Conservation (phyloP, 2,113 vertebrate genomes). For the Crotalus horridus region DNA sequence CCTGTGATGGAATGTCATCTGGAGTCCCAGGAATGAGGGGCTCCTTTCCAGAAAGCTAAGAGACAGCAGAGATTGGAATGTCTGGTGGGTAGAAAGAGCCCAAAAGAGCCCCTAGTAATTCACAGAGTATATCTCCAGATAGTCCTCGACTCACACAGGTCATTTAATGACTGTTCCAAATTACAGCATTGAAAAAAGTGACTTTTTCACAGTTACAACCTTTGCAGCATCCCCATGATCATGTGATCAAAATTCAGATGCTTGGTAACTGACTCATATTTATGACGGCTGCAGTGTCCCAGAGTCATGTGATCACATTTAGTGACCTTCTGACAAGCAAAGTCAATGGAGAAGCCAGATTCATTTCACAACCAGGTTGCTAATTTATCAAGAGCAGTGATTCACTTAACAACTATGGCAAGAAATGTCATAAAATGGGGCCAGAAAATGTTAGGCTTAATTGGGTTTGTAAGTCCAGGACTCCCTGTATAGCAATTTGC, state of each 20-base stretch:
- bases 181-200: not conserved
- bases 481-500: not conserved
- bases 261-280: too few species aligned
- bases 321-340: not conserved
- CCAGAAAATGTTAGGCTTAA: not conserved
- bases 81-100: not conserved
- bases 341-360: not conserved
- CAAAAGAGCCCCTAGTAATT: not conserved
- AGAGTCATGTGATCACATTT: not conserved
- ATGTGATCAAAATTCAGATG: too few species aligned
- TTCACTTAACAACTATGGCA: not conserved
- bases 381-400: not conserved
- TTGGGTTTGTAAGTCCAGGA: not conserved
- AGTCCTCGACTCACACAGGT: not conserved
- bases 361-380: not conserved
- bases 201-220: not conserved
- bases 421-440: not conserved
- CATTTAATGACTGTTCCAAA: not conserved
- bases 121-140: not conserved
- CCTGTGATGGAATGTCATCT: not conserved
- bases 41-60: not conserved
- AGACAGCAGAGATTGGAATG: not conserved
- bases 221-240: too few species aligned
- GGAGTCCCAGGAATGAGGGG: not conserved
- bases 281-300: too few species aligned